These are phyloP conservation scores for Electrophaes corylata DNA, from an alignment of 2,888 invertebrate species.

Conservation along the genomic window DNA sequence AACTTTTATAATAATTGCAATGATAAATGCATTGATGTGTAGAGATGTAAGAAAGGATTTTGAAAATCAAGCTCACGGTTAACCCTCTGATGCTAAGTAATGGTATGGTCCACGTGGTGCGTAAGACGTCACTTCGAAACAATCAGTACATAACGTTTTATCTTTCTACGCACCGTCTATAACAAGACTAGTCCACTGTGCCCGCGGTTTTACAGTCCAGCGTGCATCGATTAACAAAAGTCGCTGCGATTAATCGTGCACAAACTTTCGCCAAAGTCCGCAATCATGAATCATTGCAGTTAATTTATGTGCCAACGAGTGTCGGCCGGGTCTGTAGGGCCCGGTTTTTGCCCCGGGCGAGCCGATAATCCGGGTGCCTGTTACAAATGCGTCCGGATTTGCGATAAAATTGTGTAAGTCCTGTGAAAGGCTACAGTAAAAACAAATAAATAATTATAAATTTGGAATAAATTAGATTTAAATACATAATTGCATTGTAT, in stretches of 20 bases:
- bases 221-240: slow-evolving; percentile 57
- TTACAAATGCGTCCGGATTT: slow-evolving; percentile 62
- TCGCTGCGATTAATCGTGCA: slow-evolving; percentile 68
- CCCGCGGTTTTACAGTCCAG: slow-evolving; percentile 33
- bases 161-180: neutral
- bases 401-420: slow-evolving; percentile 40
- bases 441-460: slow-evolving; percentile 10
- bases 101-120: too few relatives aligned
- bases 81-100: too few relatives aligned
- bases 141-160: too few relatives aligned
- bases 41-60: too few relatives aligned
- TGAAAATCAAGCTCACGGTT: too few relatives aligned
- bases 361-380: slow-evolving; percentile 61
- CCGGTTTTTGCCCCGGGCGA: slow-evolving; percentile 63
- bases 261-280: slow-evolving; percentile 69
- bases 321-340: slow-evolving; percentile 46
- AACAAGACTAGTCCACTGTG: neutral
- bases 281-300: slow-evolving; percentile 80
- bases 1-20: too few relatives aligned
- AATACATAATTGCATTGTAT: neutral
- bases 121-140: too few relatives aligned
- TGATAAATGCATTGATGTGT: too few relatives aligned
- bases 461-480: neutral
- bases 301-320: slow-evolving; percentile 74
- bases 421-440: slow-evolving; percentile 11